Evolutionary conservation across 1,140 invertebrate species (phyloP).

Genomic region (Globodera rostochiensis): DNA sequence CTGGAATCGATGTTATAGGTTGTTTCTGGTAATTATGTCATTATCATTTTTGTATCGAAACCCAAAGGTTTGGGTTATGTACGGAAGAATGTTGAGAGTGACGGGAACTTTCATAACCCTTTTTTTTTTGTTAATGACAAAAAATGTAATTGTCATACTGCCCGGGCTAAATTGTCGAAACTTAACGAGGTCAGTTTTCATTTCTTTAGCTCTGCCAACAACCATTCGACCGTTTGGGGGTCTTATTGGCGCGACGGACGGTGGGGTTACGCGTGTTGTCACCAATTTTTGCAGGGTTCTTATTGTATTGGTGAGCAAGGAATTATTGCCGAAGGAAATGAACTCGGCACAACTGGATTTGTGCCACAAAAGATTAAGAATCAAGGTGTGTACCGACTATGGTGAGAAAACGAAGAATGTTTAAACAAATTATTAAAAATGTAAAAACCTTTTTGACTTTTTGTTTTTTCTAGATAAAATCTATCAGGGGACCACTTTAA

Average conservation of each 20-base stretch:
- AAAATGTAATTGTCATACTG: no score
- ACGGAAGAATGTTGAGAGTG: no score
- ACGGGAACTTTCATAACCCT: no score
- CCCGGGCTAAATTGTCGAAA: no score
- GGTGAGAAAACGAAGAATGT: not conserved
- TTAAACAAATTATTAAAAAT: not conserved
- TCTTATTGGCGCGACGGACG: slow-evolving; percentile 86
- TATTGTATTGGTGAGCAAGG: slow-evolving; percentile 80
- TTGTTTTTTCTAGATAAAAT: not conserved
- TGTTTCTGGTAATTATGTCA: no score
- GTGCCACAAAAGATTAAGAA: not conserved
- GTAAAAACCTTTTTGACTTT: not conserved
- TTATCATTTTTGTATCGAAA: no score
- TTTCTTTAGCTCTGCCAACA: slow-evolving; percentile 43
- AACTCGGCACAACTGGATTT: not conserved
- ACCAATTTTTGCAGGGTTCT: slow-evolving; percentile 83
- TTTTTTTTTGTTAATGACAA: no score
- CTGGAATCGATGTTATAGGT: no score
- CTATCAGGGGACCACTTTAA: not conserved
- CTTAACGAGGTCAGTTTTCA: no score
- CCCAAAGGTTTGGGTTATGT: no score
- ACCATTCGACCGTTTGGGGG: slow-evolving; percentile 80
- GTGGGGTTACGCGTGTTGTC: slow-evolving; percentile 93
- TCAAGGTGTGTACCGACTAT: not conserved
- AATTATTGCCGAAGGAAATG: slow-evolving; percentile 31